These are phyloP conservation scores for Cathartes aura DNA, from an alignment of 2,113 vertebrate genomes.

Conservation along the genomic window DNA sequence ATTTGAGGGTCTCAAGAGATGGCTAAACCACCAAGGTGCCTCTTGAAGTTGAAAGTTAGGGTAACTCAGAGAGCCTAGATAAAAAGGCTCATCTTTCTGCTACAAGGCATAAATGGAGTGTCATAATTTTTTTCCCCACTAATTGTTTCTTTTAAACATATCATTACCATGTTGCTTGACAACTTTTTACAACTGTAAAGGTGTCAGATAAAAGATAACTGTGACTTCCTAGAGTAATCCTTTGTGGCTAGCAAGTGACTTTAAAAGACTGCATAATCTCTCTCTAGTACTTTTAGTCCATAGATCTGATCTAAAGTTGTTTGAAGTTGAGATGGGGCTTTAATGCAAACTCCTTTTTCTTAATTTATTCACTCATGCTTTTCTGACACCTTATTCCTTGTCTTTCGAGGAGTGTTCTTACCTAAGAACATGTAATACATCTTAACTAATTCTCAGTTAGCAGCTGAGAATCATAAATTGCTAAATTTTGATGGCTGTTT, in stretches of 20 bases:
- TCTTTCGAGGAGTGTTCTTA: not conserved
- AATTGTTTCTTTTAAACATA: constrained; percentile 1
- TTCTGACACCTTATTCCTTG: not conserved
- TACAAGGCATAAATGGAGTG: not conserved
- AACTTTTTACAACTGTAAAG: not conserved
- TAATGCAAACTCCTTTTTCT: not conserved
- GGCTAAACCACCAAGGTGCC: not conserved
- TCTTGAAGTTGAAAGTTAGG: not conserved
- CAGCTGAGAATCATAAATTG: not conserved
- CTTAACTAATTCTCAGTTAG: not conserved
- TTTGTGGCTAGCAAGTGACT: not conserved
- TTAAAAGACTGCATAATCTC: not conserved
- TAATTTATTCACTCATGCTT: not conserved
- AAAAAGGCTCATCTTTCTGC: not conserved
- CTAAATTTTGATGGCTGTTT: not conserved
- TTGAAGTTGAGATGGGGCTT: not conserved
- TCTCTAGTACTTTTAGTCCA: not conserved
- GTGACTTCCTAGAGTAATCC: constrained; percentile 20
- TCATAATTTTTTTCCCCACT: not conserved
- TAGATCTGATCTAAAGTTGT: not conserved
- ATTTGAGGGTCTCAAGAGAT: not conserved
- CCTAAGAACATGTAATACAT: not conserved
- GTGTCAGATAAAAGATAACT: constrained; percentile 17
- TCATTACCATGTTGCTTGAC: not conserved
- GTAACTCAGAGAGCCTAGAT: accelerated